Conservation (phyloP, 2,888 invertebrate species). For the Leucophora obtusa region DNA sequence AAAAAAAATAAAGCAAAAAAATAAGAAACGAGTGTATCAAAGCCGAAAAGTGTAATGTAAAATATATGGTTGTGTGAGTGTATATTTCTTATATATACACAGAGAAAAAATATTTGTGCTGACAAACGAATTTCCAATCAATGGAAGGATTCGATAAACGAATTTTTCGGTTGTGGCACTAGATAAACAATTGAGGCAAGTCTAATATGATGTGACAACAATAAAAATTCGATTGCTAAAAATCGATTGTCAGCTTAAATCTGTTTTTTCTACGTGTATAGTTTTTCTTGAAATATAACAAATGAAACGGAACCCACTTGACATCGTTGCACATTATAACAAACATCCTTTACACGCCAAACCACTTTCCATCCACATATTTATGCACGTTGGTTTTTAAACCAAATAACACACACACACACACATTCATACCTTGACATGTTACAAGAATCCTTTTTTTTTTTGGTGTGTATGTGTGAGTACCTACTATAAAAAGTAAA, state of each 20-base stretch:
- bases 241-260: too few species aligned
- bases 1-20: neutral
- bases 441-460: neutral
- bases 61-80: neutral
- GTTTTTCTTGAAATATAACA: constrained; percentile 33
- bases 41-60: neutral
- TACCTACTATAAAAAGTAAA: neutral
- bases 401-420: neutral
- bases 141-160: too few species aligned
- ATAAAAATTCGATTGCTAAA: too few species aligned
- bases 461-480: neutral
- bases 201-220: too few species aligned
- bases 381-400: neutral
- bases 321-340: constrained; percentile 47
- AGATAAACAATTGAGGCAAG: too few species aligned
- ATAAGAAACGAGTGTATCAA: constrained; percentile 10
- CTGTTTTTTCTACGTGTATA: neutral
- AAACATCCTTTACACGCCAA: constrained; percentile 51
- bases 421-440: neutral
- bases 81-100: neutral
- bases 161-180: too few species aligned
- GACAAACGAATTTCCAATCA: too few species aligned
- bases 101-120: too few species aligned
- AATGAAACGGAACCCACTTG: constrained; percentile 55
- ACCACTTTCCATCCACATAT: constrained; percentile 30